These are phyloP conservation scores for Lipotes vexillifer DNA, from an alignment of 2,113 vertebrate genomes.

Conservation along the genomic window DNA sequence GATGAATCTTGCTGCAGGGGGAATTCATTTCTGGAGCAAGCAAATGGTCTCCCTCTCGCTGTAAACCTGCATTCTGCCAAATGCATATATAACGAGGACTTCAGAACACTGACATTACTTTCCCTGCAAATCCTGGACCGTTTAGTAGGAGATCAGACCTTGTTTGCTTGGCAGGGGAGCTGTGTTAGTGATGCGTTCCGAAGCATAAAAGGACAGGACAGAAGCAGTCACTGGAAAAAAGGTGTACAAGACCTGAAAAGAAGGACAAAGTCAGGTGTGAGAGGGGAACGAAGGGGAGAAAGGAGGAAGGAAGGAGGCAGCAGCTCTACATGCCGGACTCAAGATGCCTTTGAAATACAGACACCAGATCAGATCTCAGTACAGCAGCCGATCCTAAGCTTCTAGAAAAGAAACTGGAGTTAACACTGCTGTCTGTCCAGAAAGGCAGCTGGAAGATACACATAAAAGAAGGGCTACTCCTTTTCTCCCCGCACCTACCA, in stretches of 20 bases:
- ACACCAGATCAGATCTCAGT: background rate
- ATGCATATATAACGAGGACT: constrained; percentile 75
- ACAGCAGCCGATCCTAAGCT: background rate
- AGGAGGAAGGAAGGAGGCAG: background rate
- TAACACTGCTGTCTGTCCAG: constrained; percentile 48
- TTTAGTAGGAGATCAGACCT: constrained; percentile 78
- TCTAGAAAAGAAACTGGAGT: constrained; percentile 35
- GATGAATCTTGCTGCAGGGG: constrained; percentile 50
- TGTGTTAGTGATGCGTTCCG: constrained; percentile 75
- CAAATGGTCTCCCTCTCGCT: constrained; percentile 42
- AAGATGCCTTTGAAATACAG: background rate
- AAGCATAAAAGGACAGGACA: constrained; percentile 63
- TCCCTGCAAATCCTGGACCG: constrained; percentile 73
- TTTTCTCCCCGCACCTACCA: background rate
- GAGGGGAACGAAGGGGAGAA: background rate
- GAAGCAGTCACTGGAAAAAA: constrained; percentile 66
- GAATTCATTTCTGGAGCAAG: constrained; percentile 72
- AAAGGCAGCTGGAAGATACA: constrained; percentile 47
- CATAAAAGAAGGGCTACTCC: constrained; percentile 21
- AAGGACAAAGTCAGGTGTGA: constrained; percentile 41
- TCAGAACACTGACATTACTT: constrained; percentile 74
- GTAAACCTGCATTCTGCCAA: constrained; percentile 66
- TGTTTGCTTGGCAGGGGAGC: constrained; percentile 72
- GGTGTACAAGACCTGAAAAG: constrained; percentile 58
- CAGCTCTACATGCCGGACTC: background rate